Evolutionary conservation across 2,888 invertebrate species (phyloP).

Genomic region (Eudasyphora cyanicolor): DNA sequence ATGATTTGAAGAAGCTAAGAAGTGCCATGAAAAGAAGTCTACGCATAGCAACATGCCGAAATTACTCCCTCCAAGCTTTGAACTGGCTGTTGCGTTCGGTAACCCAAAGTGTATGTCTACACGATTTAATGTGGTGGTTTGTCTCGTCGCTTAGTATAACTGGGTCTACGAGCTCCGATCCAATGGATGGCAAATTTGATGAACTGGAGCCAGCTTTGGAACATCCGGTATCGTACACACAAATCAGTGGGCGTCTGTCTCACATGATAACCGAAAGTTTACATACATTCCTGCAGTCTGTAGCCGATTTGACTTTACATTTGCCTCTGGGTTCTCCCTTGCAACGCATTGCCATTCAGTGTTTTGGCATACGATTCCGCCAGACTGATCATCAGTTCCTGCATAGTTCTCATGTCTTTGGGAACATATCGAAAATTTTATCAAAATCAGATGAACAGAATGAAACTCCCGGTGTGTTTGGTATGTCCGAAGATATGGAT

Average conservation of each 20-base stretch:
- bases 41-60: constrained; percentile 88
- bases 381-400: constrained; percentile 94
- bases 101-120: constrained; percentile 93
- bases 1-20: constrained; percentile 91
- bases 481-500: constrained; percentile 68
- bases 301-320: constrained; percentile 94
- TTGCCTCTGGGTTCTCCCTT: constrained; percentile 92
- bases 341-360: constrained; percentile 94
- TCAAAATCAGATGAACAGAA: constrained; percentile 92
- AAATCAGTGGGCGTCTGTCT: constrained; percentile 86
- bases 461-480: constrained; percentile 79
- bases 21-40: constrained; percentile 94
- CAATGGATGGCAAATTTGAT: constrained; percentile 72
- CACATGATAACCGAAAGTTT: constrained; percentile 87
- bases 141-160: constrained; percentile 88
- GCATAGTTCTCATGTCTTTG: constrained; percentile 94
- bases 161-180: constrained; percentile 79
- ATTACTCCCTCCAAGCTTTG: constrained; percentile 95
- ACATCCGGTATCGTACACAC: constrained; percentile 89
- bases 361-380: constrained; percentile 95
- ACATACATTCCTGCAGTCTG: constrained; percentile 93
- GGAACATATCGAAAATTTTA: constrained; percentile 96
- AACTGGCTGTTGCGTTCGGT: constrained; percentile 97
- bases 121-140: constrained; percentile 98
- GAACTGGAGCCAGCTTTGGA: constrained; percentile 80